Evolutionary conservation across 2,888 invertebrate species (phyloP).

Genomic region (Scaptomyza cyrtandrae): DNA sequence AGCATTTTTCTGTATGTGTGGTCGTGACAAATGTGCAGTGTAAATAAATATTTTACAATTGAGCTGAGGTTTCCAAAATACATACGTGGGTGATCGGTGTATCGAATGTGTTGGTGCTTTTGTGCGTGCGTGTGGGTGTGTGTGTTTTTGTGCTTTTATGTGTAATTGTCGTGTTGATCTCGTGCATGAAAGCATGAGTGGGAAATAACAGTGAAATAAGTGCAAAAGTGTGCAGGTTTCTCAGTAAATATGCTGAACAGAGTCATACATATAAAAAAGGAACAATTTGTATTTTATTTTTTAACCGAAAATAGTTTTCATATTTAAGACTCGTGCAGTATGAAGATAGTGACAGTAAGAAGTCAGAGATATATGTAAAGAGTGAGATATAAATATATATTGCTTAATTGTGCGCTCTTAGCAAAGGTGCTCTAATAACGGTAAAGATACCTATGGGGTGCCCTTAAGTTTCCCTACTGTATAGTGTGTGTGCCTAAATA

Average conservation of each 20-base stretch:
- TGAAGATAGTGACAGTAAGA: conserved; percentile 27
- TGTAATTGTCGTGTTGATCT: conserved; percentile 35
- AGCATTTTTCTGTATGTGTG: conserved; percentile 54
- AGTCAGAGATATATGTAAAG: conserved; percentile 15
- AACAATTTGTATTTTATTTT: conserved; percentile 19
- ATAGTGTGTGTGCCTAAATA: conserved; percentile 34
- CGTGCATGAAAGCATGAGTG: conserved; percentile 65
- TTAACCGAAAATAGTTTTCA: neutral
- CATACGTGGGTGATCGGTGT: conserved; percentile 19
- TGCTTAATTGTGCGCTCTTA: conserved; percentile 70
- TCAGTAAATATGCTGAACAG: conserved; percentile 56
- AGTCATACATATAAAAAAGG: conserved; percentile 18
- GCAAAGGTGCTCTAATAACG: conserved; percentile 66
- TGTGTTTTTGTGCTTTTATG: conserved; percentile 32
- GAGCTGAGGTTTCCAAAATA: conserved; percentile 28
- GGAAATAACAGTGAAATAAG: conserved; percentile 42
- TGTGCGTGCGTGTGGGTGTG: conserved; percentile 27
- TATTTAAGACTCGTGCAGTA: conserved; percentile 43
- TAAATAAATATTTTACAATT: conserved; percentile 55
- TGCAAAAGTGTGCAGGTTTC: conserved; percentile 47
- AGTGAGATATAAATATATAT: conserved; percentile 29
- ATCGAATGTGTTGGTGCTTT: conserved; percentile 9
- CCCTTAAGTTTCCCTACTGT: conserved; percentile 61
- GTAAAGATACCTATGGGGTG: conserved; percentile 52
- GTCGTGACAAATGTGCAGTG: conserved; percentile 62